Percentiles rank a stretch among this genome's conserved stretches.
These are phyloP conservation scores for Sander lucioperca DNA, from an alignment of 2,113 vertebrate species.

Conservation along the genomic window DNA sequence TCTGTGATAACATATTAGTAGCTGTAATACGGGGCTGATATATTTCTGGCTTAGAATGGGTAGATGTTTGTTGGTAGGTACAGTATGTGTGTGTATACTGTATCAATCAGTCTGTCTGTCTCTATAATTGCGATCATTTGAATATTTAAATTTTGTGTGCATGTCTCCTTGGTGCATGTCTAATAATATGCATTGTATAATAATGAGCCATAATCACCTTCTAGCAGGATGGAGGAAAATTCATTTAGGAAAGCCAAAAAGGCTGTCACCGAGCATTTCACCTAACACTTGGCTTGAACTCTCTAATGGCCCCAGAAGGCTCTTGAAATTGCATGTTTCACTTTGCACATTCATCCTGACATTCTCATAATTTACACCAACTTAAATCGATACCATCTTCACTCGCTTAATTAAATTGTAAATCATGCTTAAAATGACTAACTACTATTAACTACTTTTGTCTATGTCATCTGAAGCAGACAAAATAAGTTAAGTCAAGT, in stretches of 20 bases:
- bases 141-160: constrained; percentile 15
- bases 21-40: constrained; percentile 22
- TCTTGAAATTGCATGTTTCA: constrained; percentile 50
- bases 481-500: constrained; percentile 30
- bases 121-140: background rate
- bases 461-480: background rate
- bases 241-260: constrained; percentile 46
- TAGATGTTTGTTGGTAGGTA: constrained; percentile 2
- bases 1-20: constrained; percentile 25
- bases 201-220: constrained; percentile 58
- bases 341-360: constrained; percentile 16
- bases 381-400: constrained; percentile 50
- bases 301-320: constrained; percentile 35
- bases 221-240: constrained; percentile 49
- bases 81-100: background rate
- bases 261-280: constrained; percentile 44
- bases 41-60: constrained; percentile 5
- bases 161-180: constrained; percentile 38
- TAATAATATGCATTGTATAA: constrained; percentile 45
- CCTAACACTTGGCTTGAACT: constrained; percentile 38
- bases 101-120: background rate
- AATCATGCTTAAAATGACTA: constrained; percentile 30
- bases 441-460: constrained; percentile 56
- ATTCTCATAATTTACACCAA: constrained; percentile 44
- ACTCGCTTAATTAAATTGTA: constrained; percentile 40